Conservation (phyloP, 2,113 vertebrate species). For the Holacanthus passer region DNA sequence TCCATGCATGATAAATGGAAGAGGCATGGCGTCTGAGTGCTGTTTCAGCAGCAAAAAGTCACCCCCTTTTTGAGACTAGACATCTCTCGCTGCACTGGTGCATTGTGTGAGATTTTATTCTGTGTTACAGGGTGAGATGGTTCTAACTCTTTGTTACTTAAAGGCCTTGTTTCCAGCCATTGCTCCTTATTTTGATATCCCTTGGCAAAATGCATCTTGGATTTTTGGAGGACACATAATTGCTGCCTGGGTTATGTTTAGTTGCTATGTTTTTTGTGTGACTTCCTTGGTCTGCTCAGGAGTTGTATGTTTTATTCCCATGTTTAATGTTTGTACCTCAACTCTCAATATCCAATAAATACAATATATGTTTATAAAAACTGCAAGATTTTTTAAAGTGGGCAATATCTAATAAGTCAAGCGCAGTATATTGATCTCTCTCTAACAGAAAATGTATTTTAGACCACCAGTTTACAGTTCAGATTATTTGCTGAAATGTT, state of each 20-base stretch:
- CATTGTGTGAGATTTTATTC: constrained; percentile 21
- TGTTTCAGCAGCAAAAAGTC: constrained; percentile 34
- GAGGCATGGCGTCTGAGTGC: constrained; percentile 30
- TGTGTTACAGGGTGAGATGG: not conserved
- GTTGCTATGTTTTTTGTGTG: not conserved
- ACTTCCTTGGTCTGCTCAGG: not conserved
- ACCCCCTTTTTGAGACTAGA: constrained; percentile 38
- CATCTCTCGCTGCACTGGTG: constrained; percentile 18
- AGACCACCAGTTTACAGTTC: not conserved
- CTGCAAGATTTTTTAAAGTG: not conserved
- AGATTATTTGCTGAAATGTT: not conserved
- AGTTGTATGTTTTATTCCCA: not conserved
- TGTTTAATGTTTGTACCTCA: not conserved
- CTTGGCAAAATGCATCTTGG: not conserved
- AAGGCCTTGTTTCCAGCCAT: not conserved
- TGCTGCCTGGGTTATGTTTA: not conserved
- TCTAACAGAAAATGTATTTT: too few species aligned
- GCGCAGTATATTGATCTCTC: too few species aligned
- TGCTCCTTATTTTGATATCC: not conserved
- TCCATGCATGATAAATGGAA: constrained; percentile 59
- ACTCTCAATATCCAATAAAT: not conserved
- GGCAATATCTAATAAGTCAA: not conserved
- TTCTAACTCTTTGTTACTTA: not conserved
- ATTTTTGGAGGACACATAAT: not conserved
- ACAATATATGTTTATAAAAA: not conserved